Percentiles rank a stretch among this genome's conserved stretches.
These are phyloP conservation scores for Myodes glareolus DNA, from an alignment of 2,113 vertebrate genomes.

Conservation along the genomic window DNA sequence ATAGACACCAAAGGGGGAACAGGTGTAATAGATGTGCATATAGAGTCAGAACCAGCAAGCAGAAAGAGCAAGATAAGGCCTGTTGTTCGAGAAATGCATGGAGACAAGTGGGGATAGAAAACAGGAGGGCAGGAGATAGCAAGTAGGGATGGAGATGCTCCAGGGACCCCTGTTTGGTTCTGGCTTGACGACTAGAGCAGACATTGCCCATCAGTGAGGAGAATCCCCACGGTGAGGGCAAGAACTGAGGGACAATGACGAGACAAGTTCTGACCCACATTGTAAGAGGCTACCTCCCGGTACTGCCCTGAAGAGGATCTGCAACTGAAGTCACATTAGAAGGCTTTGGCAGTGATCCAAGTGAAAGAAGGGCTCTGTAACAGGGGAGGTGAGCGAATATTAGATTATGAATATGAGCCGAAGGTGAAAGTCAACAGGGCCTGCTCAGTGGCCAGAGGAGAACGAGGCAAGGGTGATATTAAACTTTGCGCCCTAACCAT, in stretches of 20 bases:
- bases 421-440: not conserved
- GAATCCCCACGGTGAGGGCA: accelerated
- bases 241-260: not conserved
- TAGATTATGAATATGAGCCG: not conserved
- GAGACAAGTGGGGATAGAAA: not conserved
- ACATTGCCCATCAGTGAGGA: not conserved
- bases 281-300: not conserved
- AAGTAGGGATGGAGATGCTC: not conserved
- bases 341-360: not conserved
- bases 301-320: not conserved
- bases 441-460: not conserved
- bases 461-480: not conserved
- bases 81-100: not conserved
- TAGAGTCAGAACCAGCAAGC: not conserved
- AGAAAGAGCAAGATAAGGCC: not conserved
- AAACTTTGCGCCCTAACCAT: not conserved
- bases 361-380: not conserved
- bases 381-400: not conserved
- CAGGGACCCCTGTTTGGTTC: not conserved
- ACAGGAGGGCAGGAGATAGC: not conserved
- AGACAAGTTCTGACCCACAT: not conserved
- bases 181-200: not conserved
- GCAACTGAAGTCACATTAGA: not conserved
- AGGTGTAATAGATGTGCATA: not conserved
- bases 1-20: not conserved